Evolutionary conservation across 2,888 invertebrate species (phyloP), one percentile per base, ranked within the genome.

Genomic region (Polymixis lichenea): DNA sequence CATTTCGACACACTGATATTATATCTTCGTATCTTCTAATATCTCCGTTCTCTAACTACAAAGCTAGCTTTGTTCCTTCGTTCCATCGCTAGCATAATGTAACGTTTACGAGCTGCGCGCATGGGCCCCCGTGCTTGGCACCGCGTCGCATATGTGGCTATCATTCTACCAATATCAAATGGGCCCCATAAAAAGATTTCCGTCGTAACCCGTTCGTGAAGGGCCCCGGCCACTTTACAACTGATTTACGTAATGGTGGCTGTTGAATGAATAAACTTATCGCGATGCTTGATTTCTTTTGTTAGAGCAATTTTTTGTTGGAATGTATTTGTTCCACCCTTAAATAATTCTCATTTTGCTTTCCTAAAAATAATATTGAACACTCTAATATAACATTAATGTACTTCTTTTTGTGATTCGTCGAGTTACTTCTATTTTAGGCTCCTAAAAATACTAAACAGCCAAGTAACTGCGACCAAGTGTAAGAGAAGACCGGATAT

Each of bases 141-240:
- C 89, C 71, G 82, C 83, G 87, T 81, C 87, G 53, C 88, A 89
- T 87, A 86, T 88, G 89, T 84, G 87, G 60, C 84, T 85, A 89
- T 87, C 89, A 86, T 82, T 75, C 72, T 77, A 64, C 80, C 75
- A 87, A 89, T 89, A 87, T 87, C 89, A 89, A 89, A 89, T 86
- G 83, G 83, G 56, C 60, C 69, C 75, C 76, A 85, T 87, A 82
- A 87, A 87, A 87, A 87, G 83, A 80, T 87, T 85, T 53, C 65
- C 64, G 64, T 75, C 71, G 73, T 77, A 83, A 81, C 77, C 81
- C 73, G 46, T 78, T 88, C 32, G 55, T 32, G 67, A 75, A 78
- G 76, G 80, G 71, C 66, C 56, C 51, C 65, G 73, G 56, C 80
- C 87, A 87, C 87, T 88, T 88, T 77, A 80, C 87, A 88, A 87